phyloP scores from a whole-genome alignment of 2,113 vertebrate genomes.

The Ammospiza nelsoni region DNA sequence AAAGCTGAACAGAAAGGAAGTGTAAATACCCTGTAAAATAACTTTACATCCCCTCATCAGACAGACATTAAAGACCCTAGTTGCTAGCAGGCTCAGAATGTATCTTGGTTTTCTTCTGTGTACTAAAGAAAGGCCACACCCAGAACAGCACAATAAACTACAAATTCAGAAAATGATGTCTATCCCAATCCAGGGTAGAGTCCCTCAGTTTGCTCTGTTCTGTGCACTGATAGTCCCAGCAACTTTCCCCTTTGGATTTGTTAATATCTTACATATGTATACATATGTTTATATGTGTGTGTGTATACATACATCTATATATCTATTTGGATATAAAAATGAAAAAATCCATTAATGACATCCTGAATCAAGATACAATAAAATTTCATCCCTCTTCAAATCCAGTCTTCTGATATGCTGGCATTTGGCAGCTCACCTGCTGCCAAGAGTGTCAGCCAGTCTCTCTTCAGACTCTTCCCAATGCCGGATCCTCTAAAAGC shows the following conservation, averaged over 20 bases:
- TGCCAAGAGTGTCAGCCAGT: background rate
- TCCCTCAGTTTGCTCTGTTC: background rate
- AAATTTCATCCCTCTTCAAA: background rate
- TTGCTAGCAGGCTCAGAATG: background rate
- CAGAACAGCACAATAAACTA: background rate
- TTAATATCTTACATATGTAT: background rate
- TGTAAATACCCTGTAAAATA: background rate
- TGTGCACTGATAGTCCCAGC: background rate
- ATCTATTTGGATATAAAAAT: background rate
- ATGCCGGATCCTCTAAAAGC: rapidly evolving
- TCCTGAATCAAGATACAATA: background rate
- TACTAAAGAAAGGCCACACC: background rate
- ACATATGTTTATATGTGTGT: background rate
- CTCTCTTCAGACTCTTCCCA: background rate
- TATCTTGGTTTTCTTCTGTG: background rate
- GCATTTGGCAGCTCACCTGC: background rate
- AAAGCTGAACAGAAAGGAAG: background rate
- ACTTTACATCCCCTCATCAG: background rate
- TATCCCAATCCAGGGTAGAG: background rate
- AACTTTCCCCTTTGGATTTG: background rate
- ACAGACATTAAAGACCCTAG: background rate
- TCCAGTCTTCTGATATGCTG: background rate
- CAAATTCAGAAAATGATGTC: background rate
- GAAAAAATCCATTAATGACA: background rate
- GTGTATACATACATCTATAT: background rate